phyloP scores from a whole-genome alignment of 2,888 invertebrate genomes.

The Yponomeuta cagnagella region DNA sequence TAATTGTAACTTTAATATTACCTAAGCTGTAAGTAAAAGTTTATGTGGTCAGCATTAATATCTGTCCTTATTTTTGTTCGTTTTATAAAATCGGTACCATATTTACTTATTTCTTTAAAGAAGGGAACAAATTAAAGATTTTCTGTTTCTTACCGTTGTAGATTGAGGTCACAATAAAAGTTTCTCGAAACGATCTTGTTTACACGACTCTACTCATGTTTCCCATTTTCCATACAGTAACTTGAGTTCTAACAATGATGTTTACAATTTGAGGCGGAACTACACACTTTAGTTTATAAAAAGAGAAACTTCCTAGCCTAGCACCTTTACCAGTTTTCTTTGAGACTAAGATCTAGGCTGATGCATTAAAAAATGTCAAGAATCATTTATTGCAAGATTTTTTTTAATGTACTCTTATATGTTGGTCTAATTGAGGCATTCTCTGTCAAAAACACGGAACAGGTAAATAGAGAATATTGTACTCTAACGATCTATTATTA shows the following conservation, averaged over 20 bases:
- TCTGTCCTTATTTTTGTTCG: background rate
- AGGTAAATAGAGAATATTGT: too few species aligned
- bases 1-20: background rate
- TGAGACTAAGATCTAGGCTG: background rate
- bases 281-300: background rate
- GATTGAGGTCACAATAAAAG: background rate
- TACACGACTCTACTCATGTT: background rate
- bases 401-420: background rate
- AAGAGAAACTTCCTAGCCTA: background rate
- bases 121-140: background rate
- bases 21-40: background rate
- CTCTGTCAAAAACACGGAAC: too few species aligned
- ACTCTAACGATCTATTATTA: too few species aligned
- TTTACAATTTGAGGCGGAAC: background rate
- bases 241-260: background rate
- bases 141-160: background rate
- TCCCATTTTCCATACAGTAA: background rate
- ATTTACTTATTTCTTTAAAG: too few species aligned
- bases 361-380: background rate
- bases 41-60: background rate
- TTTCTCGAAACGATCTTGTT: background rate
- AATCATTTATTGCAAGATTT: background rate
- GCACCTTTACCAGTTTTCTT: background rate
- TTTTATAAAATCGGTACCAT: too few species aligned
- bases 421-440: background rate